A percentile compares a stretch with the other conserved stretches of the same genome.
Evolutionary conservation across 92 coral and sea anemone genomes (phyloP).

Genomic region (Palythoa grandis): DNA sequence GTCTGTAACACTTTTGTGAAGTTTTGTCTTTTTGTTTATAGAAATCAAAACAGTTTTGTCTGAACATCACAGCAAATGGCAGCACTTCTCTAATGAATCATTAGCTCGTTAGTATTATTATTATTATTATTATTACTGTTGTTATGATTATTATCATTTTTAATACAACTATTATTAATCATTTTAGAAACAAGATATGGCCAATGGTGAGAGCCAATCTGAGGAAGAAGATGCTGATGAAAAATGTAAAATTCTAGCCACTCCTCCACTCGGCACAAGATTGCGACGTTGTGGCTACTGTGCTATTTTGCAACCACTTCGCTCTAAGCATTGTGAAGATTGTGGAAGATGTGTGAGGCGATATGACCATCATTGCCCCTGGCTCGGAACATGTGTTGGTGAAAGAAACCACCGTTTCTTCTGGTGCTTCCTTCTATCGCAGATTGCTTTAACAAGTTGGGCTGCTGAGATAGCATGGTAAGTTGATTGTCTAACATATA

Average conservation of each 20-base stretch:
- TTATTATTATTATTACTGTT: too few species aligned
- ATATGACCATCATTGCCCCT: slow-evolving; percentile 99
- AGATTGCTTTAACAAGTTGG: slow-evolving; percentile 85
- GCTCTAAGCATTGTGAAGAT: slow-evolving; percentile 98
- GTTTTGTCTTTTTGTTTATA: too few species aligned
- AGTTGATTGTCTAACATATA: slow-evolving; percentile 10
- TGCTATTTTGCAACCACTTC: slow-evolving; percentile 87
- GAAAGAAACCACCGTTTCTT: slow-evolving; percentile 96
- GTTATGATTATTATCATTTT: not conserved
- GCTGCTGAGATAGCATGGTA: slow-evolving; percentile 91
- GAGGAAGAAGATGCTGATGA: slow-evolving; percentile 85
- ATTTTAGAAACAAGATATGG: slow-evolving; percentile 21
- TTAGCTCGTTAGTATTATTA: too few species aligned
- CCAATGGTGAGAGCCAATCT: slow-evolving; percentile 70
- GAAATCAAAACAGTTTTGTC: too few species aligned
- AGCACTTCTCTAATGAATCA: too few species aligned
- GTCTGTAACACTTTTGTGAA: too few species aligned
- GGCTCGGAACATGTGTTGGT: slow-evolving; percentile 99
- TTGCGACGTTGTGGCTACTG: slow-evolving; percentile 97
- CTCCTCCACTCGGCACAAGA: slow-evolving; percentile 92
- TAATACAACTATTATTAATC: not conserved
- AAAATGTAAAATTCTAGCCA: slow-evolving; percentile 90
- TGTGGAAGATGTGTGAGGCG: slow-evolving; percentile 97
- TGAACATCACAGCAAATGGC: too few species aligned
- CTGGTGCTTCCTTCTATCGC: slow-evolving; percentile 89